Evolutionary conservation across 2,888 invertebrate genomes (phyloP), one percentile per base, ranked within the genome.

Genomic region (Sipunculus nudus): DNA sequence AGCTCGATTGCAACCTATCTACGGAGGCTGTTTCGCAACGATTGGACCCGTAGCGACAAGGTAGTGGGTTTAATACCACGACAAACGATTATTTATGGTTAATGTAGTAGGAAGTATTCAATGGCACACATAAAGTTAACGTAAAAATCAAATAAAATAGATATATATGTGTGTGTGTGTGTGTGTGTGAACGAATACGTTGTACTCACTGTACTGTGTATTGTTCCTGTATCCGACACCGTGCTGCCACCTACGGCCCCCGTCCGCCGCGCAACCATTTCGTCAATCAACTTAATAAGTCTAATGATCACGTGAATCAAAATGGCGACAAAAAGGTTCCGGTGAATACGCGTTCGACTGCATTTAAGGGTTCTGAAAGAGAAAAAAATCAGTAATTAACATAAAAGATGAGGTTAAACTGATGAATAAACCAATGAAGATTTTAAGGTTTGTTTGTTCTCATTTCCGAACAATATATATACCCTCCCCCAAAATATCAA

Each of bases 331-430:
- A 92, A 95, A 56, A 93, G 87, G 81, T 92, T 92, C 83, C 90
- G 91, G 84, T 92, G 96, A 71, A 93, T 94, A 73, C 90, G 88
- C 0, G 93, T 94, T 49, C 94, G 87, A 75, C 90, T 90, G 79
- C 94, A 94, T 60, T 90, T 87, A 47, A 95, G 83, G 47, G 89
- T 89, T 76, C 92, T 92, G 84, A 23, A 78, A 75, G 50, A 45
- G 32, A 29, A 38, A 48, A 49, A 13, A 46, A 23, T 26, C n/a
- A n/a, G n/a, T 31, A 65, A 65, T 68, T n/a, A n/a, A n/a, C n/a
- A n/a, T n/a, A n/a, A n/a, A n/a, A n/a, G n/a, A n/a, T n/a, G n/a
- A n/a, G n/a, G n/a, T n/a, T n/a, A n/a, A n/a, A n/a, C n/a, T n/a
- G n/a, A n/a, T n/a, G n/a, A n/a, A n/a, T n/a, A n/a, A n/a, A n/a